Base-by-base conservation (phyloP, 23 tunicate species). In the Halocynthia aurantium region DNA sequence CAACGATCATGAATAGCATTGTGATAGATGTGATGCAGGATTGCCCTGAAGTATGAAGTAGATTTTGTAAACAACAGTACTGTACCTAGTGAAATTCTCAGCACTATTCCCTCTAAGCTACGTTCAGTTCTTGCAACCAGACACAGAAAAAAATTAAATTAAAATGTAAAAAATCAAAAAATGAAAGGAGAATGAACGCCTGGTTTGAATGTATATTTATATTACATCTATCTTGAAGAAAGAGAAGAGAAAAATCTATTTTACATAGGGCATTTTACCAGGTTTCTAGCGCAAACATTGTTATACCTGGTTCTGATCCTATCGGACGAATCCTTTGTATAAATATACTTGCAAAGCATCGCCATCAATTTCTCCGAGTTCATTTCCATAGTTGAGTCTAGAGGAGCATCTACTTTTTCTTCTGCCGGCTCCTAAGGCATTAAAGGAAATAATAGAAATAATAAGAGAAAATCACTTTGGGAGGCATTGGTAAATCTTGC, bases 1-100 rank as follows among this genome's bases (percentile, higher is more conserved):
- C 98, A 93, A 12, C 89, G 89, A 67, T 93, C 89, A 65, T 93
- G 98, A 44, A 93, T 81, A n/a, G 87, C 90, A 61, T 87, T 94
- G 76, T 93, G 89, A 61, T 93, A 93, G 54, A 93, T 93, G 61
- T 93, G 93, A 70, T 83, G 84, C 56, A 93, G 79, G 55, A 93
- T 93, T 5, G 98, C 98, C 22, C 89, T 74, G 17, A 17, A 58
- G 17, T 15, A 13, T 15, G 63, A 15, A 58, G 15, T 58, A n/a
- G 17, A n/a, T 58, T 13, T 58, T 58, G 17, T 58, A n/a, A 58
- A 58, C 4, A 1, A 31, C 44, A 31, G 44, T 31, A 31, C 44
- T 31, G 2, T 0, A 31, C 4, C 44, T 31, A 31, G 44, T 31
- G 44, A 31, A 4, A 31, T 31, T 4, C 44, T 58, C 64, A 58